Evolutionary conservation across 2,797 vertebrate genomes (phyloP), one percentile per base, ranked within the genome.

Genomic region (Kryptopterus vitreolus): DNA sequence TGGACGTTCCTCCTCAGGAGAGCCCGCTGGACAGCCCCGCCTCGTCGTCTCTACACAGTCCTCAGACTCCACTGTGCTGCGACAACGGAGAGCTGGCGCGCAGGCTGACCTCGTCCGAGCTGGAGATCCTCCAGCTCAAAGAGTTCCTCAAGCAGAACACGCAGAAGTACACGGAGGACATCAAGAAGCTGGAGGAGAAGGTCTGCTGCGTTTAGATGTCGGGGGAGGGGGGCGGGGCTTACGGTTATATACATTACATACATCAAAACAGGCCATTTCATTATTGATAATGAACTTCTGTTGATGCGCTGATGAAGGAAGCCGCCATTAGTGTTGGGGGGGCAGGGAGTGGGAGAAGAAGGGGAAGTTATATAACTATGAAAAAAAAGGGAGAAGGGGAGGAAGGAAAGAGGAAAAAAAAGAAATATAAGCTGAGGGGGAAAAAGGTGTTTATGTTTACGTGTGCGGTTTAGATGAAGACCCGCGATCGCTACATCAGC

Each of bases 181-280:
- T 95, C 80, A 95, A 93, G 86, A 98, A 97, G 89, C 92, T 98
- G 90, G 96, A 98, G 81, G 96, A 98, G 80, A 98, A 98, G 93
- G 96, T 98, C 86, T 33, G 2, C 33, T 24, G 53, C 7, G 2
- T 65, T 16, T 38, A 52, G 10, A 46, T 20, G 22, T 43, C 38
- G 38, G 1, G 7, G 10, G n/a, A n/a, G n/a, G n/a, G n/a, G n/a
- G n/a, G n/a, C n/a, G 38, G 1, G 7, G 10, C 38, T 43, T 43
- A 43, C 38, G 10, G 2, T 43, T 43, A 43, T 43, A 43, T 43
- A 43, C 38, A 43, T 43, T 43, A 43, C 10, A 43, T 43, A 43
- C 38, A 10, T 43, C 10, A 43, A 43, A 43, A 43, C 10, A 43
- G 10, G 38, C 38, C n/a, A n/a, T n/a, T 43, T 43, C 38, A 7